Evolutionary conservation across 2,888 invertebrate species (phyloP).

Genomic region (Oxyscelio sp.): DNA sequence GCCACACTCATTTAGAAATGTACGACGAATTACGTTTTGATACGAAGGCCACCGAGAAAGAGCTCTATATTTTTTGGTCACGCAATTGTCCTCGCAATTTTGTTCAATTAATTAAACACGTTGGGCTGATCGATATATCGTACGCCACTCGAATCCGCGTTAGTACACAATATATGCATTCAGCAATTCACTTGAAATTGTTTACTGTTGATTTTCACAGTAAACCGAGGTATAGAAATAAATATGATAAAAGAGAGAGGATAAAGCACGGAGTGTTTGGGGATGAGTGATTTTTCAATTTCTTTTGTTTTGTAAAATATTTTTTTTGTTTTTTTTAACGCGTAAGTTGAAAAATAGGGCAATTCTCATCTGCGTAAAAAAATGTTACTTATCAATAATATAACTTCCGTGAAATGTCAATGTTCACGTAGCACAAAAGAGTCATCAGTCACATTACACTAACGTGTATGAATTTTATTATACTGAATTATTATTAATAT

Average conservation of each 20-base stretch:
- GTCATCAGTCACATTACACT: slow-evolving; percentile 76
- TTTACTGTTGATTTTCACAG: slow-evolving; percentile 77
- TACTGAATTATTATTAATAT: slow-evolving; percentile 75
- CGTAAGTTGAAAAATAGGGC: slow-evolving; percentile 67
- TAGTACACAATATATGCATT: slow-evolving; percentile 77
- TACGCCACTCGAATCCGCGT: too few relatives aligned
- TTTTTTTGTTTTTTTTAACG: slow-evolving; percentile 58
- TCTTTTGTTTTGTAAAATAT: slow-evolving; percentile 22
- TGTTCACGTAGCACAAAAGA: slow-evolving; percentile 83
- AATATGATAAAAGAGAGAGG: slow-evolving; percentile 61
- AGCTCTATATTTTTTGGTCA: too few relatives aligned
- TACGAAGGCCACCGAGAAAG: too few relatives aligned
- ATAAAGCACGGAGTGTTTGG: slow-evolving; percentile 63
- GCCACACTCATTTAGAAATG: too few relatives aligned
- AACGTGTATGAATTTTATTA: slow-evolving; percentile 75
- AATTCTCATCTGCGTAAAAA: slow-evolving; percentile 73
- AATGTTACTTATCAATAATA: slow-evolving; percentile 75
- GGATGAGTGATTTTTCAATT: slow-evolving; percentile 59
- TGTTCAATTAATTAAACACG: too few relatives aligned
- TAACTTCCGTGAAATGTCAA: slow-evolving; percentile 82
- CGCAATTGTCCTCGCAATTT: too few relatives aligned
- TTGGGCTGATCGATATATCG: too few relatives aligned
- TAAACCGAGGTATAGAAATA: slow-evolving; percentile 48
- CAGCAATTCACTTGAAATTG: slow-evolving; percentile 78
- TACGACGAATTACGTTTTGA: too few relatives aligned